Evolutionary conservation across 2,888 invertebrate species (phyloP), one percentile per base, ranked within the genome.

Genomic region (Pyrochroa serraticornis): DNA sequence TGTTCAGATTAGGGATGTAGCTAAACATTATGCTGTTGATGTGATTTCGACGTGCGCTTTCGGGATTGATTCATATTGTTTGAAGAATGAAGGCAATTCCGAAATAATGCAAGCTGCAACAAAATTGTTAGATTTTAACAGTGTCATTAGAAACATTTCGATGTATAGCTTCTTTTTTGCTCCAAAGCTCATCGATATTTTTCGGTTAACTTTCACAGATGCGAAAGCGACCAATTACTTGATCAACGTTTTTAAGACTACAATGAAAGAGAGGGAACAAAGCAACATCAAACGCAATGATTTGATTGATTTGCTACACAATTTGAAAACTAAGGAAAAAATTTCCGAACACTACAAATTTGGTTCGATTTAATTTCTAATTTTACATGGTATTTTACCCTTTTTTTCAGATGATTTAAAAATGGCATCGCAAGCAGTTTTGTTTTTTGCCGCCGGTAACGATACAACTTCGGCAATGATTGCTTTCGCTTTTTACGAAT

Each of bases 391-490:
- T n/a, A 22, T 22, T 22, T 22, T 22, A 5, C 22, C 22, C 3
- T 22, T 22, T 9, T 38, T 64, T 63, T 33, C 22, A 63, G 65
- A 77, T n/a, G 70, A 69, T 1, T 63, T 72, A 0, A 58, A 60
- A 58, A 61, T 81, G 31, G 57, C 72, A 0, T 72, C 81, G 0
- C 80, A 82, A 46, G 73, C 78, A 1, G 64, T 80, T 1, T 74
- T 80, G 1, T 81, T 83, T 62, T 81, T 81, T 60, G 48, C 77
- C 0, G 83, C 82, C 14, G 82, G 82, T 1, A 81, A 78, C 62
- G 82, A 82, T 60, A 82, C 83, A 0, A 80, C 81, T 0, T 79
- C 80, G 7, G 72, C 78, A 0, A 75, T 78, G 0, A 68, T 82
- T 22, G 70, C 75, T 3, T 80, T 77, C 44, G 63, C 77, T 0